Evolutionary conservation across 2,113 vertebrate genomes (phyloP).

Genomic region (Okapia johnstoni): DNA sequence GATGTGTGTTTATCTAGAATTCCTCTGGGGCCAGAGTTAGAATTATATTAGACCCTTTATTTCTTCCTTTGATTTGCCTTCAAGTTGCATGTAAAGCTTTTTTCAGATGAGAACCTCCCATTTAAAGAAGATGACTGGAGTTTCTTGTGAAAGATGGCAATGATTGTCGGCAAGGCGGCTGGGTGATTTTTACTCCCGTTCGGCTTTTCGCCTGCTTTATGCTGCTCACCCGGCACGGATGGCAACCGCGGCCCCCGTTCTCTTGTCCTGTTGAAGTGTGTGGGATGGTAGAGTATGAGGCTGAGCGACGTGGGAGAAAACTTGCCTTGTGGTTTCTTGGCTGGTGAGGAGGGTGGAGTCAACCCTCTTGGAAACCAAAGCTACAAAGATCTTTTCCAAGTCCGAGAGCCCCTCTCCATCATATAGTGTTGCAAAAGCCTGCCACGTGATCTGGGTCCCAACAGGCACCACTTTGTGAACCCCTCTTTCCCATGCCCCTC

Average conservation of each 20-base stretch:
- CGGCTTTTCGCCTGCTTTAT: neutral
- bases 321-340: neutral
- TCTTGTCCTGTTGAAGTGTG: neutral
- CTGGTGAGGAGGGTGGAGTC: too few relatives aligned
- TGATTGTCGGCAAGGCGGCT: neutral
- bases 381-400: neutral
- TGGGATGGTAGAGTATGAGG: neutral
- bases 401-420: neutral
- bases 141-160: neutral
- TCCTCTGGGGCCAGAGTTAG: neutral
- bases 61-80: slow-evolving; percentile 26
- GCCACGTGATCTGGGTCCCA: fast-evolving
- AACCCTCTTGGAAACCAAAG: neutral
- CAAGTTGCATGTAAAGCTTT: neutral
- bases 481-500: neutral
- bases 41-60: neutral
- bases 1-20: neutral
- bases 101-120: slow-evolving; percentile 1
- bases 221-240: fast-evolving
- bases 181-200: neutral
- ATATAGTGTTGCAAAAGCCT: neutral
- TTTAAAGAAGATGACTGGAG: slow-evolving; percentile 10
- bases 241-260: neutral
- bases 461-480: fast-evolving
- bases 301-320: neutral